phyloP scores from a whole-genome alignment of 1,140 invertebrate genomes.

The Cecropterus lyciades region DNA sequence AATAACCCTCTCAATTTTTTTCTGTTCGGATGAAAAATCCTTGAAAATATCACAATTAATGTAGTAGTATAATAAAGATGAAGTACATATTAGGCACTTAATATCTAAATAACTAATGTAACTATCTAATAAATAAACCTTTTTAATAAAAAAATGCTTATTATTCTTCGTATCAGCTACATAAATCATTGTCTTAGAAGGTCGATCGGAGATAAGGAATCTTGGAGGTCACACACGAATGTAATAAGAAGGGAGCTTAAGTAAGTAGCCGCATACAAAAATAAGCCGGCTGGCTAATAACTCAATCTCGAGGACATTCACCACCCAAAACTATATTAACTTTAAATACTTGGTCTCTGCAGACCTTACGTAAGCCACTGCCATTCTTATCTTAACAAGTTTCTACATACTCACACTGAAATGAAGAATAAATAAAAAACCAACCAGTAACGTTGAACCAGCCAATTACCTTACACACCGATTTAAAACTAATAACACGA shows the following conservation, averaged over 20 bases:
- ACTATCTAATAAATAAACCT: too few relatives aligned
- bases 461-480: slow-evolving; percentile 45
- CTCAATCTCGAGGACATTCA: slow-evolving; percentile 18
- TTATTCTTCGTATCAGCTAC: not conserved
- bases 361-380: slow-evolving; percentile 58
- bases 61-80: too few relatives aligned
- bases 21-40: too few relatives aligned
- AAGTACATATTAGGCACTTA: too few relatives aligned
- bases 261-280: slow-evolving; percentile 24
- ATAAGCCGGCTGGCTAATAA: slow-evolving; percentile 11
- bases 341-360: slow-evolving; percentile 44
- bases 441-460: slow-evolving; percentile 52
- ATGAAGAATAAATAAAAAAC: slow-evolving; percentile 37
- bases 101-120: too few relatives aligned
- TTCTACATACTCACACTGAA: slow-evolving; percentile 61
- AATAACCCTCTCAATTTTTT: too few relatives aligned
- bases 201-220: slow-evolving; percentile 27
- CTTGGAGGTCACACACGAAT: slow-evolving; percentile 18
- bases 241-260: slow-evolving; percentile 17
- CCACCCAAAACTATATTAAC: slow-evolving; percentile 34
- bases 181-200: slow-evolving; percentile 26
- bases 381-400: slow-evolving; percentile 51
- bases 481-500: slow-evolving; percentile 62
- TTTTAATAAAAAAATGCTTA: too few relatives aligned
- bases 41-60: too few relatives aligned